These are phyloP conservation scores for Odontothrips loti DNA, from an alignment of 2,888 invertebrate species.

Conservation along the genomic window DNA sequence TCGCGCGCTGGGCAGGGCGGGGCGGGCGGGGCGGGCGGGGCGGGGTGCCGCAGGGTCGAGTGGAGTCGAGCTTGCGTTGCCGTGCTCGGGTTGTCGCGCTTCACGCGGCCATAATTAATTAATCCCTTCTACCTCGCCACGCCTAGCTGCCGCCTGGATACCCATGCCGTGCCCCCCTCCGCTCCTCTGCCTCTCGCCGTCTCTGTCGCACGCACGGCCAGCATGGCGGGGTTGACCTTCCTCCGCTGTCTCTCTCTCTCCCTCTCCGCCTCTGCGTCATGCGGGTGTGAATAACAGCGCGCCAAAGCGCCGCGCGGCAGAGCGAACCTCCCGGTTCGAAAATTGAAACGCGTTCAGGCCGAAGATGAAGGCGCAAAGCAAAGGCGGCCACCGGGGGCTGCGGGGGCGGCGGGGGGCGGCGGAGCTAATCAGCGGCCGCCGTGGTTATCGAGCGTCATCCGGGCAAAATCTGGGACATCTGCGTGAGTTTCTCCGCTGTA, in stretches of 20 bases:
- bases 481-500: no score
- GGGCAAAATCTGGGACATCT: no score
- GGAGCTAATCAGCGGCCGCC: no score
- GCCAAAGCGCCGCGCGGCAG: no score
- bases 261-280: background rate
- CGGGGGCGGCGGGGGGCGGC: no score
- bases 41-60: background rate
- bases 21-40: background rate
- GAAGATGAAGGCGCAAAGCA: no score
- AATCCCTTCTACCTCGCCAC: background rate
- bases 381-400: no score
- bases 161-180: background rate
- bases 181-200: conserved; percentile 1
- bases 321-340: no score
- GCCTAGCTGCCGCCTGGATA: background rate
- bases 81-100: conserved; percentile 3
- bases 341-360: no score
- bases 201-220: background rate
- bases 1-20: background rate
- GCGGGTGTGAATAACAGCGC: no score
- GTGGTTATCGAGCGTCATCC: no score
- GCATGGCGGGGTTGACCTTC: background rate
- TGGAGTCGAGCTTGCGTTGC: background rate
- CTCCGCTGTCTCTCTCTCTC: background rate
- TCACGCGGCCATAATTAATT: conserved; percentile 16